Percentiles rank a stretch among this genome's conserved stretches.
Conservation (phyloP, 2,113 vertebrate species). For the Labeo rohita region DNA sequence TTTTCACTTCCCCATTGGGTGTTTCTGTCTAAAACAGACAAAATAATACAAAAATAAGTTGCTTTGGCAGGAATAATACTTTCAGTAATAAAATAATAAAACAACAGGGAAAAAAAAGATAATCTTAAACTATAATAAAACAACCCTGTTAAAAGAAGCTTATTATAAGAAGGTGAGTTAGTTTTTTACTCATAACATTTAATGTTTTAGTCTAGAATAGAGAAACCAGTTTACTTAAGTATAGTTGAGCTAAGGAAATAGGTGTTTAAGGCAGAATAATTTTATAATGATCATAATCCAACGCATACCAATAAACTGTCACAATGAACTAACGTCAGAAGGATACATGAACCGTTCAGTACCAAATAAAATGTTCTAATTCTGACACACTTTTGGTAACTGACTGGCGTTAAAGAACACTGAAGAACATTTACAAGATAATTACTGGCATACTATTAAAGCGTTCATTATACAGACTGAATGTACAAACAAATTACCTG, state of each 20-base stretch:
- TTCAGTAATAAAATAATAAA: background rate
- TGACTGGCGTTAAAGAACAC: background rate
- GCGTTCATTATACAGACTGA: background rate
- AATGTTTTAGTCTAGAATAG: background rate
- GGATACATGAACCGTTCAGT: background rate
- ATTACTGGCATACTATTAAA: background rate
- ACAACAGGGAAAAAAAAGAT: background rate
- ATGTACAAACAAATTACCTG: background rate
- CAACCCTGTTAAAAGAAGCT: no score
- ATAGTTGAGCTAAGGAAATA: background rate
- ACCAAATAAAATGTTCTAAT: background rate
- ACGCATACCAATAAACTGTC: background rate
- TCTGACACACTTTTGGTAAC: background rate
- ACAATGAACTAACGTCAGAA: background rate
- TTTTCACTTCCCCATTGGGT: background rate
- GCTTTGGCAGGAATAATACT: background rate
- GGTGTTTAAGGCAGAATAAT: background rate
- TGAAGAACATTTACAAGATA: background rate
- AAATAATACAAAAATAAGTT: background rate
- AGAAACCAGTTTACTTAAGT: background rate
- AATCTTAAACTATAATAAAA: no score
- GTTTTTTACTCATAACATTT: no score
- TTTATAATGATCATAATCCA: background rate
- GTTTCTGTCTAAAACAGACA: slow-evolving; percentile 5
- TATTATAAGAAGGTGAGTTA: no score